Evolutionary conservation across 92 coral and sea anemone species (phyloP).

Genomic region (Epizoanthus rinbou): DNA sequence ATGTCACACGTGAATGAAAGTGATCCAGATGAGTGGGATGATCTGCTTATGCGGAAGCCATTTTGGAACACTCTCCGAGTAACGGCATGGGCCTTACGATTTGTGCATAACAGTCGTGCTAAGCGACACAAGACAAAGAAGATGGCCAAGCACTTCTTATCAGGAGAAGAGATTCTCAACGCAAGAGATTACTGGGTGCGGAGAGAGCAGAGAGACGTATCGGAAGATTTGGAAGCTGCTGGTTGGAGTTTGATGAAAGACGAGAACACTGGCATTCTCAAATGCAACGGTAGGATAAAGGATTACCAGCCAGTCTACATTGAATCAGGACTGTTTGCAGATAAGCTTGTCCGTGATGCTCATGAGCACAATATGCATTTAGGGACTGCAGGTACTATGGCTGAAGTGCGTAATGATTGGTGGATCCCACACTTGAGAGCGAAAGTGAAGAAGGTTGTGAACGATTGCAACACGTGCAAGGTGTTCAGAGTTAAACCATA

Average conservation of each 20-base stretch:
- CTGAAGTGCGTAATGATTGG: slow-evolving; percentile 53
- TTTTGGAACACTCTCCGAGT: slow-evolving; percentile 43
- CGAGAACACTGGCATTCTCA: slow-evolving; percentile 43
- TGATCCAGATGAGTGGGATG: slow-evolving; percentile 52
- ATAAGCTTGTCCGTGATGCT: slow-evolving; percentile 37
- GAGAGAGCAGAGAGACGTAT: slow-evolving; percentile 43
- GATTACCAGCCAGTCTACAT: slow-evolving; percentile 54
- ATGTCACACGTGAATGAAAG: slow-evolving; percentile 8
- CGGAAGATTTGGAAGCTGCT: slow-evolving; percentile 28
- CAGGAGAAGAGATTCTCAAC: slow-evolving; percentile 36
- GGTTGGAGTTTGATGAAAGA: slow-evolving; percentile 50
- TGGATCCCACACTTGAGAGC: slow-evolving; percentile 53
- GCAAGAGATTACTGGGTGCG: slow-evolving; percentile 48
- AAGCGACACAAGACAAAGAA: slow-evolving; percentile 35
- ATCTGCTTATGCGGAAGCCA: slow-evolving; percentile 41
- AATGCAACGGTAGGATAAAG: slow-evolving; percentile 54
- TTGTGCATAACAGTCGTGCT: slow-evolving; percentile 47
- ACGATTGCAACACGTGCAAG: slow-evolving; percentile 45
- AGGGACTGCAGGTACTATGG: slow-evolving; percentile 56
- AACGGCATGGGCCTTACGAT: slow-evolving; percentile 44
- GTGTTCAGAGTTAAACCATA: slow-evolving; percentile 45
- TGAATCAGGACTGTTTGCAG: slow-evolving; percentile 34
- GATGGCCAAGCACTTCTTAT: slow-evolving; percentile 33
- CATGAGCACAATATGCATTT: slow-evolving; percentile 55
- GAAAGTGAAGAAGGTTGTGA: slow-evolving; percentile 41